phyloP scores from a whole-genome alignment of 2,888 invertebrate species.

The Ctena decussata region DNA sequence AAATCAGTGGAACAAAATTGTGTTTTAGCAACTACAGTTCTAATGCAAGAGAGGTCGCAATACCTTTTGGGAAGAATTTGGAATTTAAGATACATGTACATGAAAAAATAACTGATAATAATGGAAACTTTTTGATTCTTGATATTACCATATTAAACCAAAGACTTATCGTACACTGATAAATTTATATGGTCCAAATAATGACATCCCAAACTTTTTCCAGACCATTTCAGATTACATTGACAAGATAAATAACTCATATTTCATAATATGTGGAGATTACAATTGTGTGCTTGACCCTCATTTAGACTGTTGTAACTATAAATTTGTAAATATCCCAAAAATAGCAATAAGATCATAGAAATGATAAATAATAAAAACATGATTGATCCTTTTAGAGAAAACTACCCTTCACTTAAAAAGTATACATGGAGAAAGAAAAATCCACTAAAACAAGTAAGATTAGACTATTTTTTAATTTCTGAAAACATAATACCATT shows the following conservation, averaged over 20 bases:
- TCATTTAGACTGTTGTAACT: slow-evolving; percentile 16
- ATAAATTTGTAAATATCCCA: slow-evolving; percentile 20
- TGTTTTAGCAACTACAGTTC: no score
- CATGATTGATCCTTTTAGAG: slow-evolving; percentile 33
- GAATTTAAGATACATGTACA: no score
- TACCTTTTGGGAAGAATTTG: no score
- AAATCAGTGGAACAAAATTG: no score
- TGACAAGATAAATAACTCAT: not conserved
- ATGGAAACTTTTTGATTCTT: no score
- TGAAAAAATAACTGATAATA: no score
- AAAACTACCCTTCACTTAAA: not conserved
- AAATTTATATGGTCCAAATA: no score
- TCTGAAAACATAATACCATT: slow-evolving; percentile 8
- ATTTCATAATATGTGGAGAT: slow-evolving; percentile 27
- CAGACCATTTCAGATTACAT: not conserved
- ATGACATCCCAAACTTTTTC: slow-evolving; percentile 15
- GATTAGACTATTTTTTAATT: slow-evolving; percentile 38
- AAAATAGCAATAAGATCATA: slow-evolving; percentile 14
- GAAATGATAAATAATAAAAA: not conserved
- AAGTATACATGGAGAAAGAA: slow-evolving; percentile 37
- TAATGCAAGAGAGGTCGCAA: no score
- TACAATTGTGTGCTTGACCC: slow-evolving; percentile 30
- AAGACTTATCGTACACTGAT: no score
- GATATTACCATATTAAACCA: no score
- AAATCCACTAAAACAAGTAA: slow-evolving; percentile 43